Evolutionary conservation across 2,797 vertebrate species (phyloP).

Genomic region (Hemibagrus guttatus): DNA sequence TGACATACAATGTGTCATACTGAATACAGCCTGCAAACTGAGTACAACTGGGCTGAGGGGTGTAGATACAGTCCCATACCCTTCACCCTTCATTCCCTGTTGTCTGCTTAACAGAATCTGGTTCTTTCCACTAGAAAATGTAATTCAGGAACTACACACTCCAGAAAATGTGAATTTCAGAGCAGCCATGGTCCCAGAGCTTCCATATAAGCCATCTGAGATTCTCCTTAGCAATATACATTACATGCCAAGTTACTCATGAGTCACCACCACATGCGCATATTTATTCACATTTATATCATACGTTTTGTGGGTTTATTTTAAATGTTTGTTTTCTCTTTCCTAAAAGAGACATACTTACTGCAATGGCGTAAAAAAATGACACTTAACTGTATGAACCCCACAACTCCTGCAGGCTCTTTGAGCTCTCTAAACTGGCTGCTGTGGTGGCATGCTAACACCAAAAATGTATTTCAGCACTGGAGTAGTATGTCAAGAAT

Average conservation of each 20-base stretch:
- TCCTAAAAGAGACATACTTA: neutral
- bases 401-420: conserved; percentile 6
- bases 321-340: conserved; percentile 12
- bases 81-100: conserved; percentile 25
- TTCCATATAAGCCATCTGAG: conserved; percentile 39
- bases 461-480: conserved; percentile 41
- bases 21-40: neutral
- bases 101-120: conserved; percentile 26
- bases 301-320: neutral
- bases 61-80: conserved; percentile 15
- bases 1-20: conserved; percentile 5
- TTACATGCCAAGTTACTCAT: conserved; percentile 7
- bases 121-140: conserved; percentile 40
- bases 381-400: conserved; percentile 14
- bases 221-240: conserved; percentile 35
- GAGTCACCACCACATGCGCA: conserved; percentile 20
- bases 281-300: conserved; percentile 3
- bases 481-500: conserved; percentile 37
- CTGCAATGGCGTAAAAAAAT: neutral
- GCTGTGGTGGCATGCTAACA: conserved; percentile 17
- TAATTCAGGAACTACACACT: conserved; percentile 39
- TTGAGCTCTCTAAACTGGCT: conserved; percentile 31
- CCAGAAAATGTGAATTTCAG: conserved; percentile 37
- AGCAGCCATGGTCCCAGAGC: conserved; percentile 26
- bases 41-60: neutral